A percentile compares a stretch with the other conserved stretches of the same genome.
These are phyloP conservation scores for Aphidius colemani DNA, from an alignment of 2,888 invertebrate genomes.

Conservation along the genomic window DNA sequence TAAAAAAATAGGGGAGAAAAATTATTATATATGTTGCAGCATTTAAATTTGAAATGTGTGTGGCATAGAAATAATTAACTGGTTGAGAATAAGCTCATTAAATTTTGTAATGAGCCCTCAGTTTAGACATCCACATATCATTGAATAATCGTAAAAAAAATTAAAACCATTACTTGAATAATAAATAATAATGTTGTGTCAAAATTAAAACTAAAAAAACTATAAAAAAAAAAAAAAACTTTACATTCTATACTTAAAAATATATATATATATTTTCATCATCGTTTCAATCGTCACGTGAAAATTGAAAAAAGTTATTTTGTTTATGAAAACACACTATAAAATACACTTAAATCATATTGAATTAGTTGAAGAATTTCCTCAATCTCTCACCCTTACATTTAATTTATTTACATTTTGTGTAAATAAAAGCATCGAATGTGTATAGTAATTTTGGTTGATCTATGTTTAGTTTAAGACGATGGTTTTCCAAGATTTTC, in stretches of 20 bases:
- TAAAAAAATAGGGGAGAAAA: no score
- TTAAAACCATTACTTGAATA: no score
- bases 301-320: no score
- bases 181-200: no score
- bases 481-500: conserved; percentile 47
- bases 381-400: neutral
- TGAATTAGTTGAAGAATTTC: neutral
- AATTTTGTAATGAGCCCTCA: conserved; percentile 47
- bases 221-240: no score
- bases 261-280: no score
- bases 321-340: no score
- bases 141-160: no score
- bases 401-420: neutral
- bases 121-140: neutral
- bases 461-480: conserved; percentile 49
- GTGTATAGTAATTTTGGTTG: conserved; percentile 38
- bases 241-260: no score
- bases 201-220: no score
- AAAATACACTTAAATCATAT: neutral
- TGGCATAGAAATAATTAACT: conserved; percentile 43
- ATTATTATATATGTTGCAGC: conserved; percentile 11
- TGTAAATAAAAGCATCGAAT: conserved; percentile 5
- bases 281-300: no score
- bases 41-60: neutral
- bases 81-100: conserved; percentile 48